Evolutionary conservation across 2,113 vertebrate species (phyloP).

Genomic region (Oophaga pumilio): DNA sequence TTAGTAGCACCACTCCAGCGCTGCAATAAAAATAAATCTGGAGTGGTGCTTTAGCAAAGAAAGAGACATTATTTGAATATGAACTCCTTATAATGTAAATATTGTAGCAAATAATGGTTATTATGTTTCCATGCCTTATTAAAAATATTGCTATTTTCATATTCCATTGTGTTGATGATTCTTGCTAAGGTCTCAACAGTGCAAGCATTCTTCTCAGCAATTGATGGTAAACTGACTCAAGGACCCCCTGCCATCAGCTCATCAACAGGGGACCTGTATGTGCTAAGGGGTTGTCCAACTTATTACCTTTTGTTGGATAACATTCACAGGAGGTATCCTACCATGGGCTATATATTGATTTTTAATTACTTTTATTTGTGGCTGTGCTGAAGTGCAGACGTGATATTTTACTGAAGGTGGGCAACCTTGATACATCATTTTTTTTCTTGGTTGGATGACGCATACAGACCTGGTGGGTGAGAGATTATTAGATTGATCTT

Average conservation of each 20-base stretch:
- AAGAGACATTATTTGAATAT: background rate
- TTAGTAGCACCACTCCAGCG: too few species aligned
- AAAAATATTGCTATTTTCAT: background rate
- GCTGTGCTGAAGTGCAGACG: background rate
- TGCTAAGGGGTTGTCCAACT: background rate
- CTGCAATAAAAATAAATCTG: too few species aligned
- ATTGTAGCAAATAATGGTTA: background rate
- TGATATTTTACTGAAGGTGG: background rate
- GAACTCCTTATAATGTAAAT: background rate
- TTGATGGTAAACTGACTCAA: background rate
- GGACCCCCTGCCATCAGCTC: background rate
- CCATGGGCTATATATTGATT: background rate
- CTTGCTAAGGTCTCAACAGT: background rate
- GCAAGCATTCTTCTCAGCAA: background rate
- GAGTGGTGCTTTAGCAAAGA: background rate
- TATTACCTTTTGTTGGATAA: slow-evolving; percentile 1
- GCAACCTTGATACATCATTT: background rate
- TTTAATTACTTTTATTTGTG: background rate
- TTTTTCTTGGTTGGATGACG: background rate
- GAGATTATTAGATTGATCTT: background rate
- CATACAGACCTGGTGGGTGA: background rate
- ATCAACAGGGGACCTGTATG: background rate
- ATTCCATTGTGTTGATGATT: background rate
- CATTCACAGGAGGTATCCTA: background rate
- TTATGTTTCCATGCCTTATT: background rate